phyloP scores from a whole-genome alignment of 64 coral and sea anemone species.

The Acropora yongei region DNA sequence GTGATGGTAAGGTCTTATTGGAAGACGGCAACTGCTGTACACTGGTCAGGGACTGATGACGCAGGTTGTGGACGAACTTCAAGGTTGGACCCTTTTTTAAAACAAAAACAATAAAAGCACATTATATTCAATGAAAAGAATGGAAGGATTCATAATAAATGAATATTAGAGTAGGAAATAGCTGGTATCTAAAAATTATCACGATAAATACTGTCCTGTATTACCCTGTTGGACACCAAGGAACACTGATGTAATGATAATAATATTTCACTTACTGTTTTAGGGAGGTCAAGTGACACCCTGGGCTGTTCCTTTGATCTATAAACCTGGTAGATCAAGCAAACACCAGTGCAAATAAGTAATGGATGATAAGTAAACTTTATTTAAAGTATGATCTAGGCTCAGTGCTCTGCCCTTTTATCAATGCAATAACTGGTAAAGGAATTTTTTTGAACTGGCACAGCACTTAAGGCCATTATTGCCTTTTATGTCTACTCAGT shows the following conservation, averaged over 20 bases:
- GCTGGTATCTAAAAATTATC: no score
- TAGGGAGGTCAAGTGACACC: constrained; percentile 84
- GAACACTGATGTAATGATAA: no score
- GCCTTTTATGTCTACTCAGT: no score
- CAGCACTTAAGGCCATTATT: no score
- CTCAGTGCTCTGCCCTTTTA: no score
- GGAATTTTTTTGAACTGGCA: no score
- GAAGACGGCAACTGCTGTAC: neutral
- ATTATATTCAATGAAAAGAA: neutral
- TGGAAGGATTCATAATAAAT: no score
- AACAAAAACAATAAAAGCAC: neutral
- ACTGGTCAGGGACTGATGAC: neutral
- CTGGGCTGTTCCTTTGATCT: constrained; percentile 82
- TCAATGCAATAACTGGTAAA: no score
- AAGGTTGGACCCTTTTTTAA: constrained; percentile 23
- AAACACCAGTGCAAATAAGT: constrained; percentile 1
- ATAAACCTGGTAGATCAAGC: constrained; percentile 38
- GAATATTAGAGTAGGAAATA: no score
- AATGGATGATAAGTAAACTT: neutral
- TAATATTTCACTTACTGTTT: constrained; percentile 62
- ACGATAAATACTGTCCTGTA: no score
- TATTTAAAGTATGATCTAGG: no score
- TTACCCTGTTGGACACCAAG: no score
- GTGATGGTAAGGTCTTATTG: constrained; percentile 1
- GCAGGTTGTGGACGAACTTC: constrained; percentile 10